Evolutionary conservation across 37 sponge, comb jelly and placozoan genomes (phyloP).

Genomic region (Petrosia ficiformis): DNA sequence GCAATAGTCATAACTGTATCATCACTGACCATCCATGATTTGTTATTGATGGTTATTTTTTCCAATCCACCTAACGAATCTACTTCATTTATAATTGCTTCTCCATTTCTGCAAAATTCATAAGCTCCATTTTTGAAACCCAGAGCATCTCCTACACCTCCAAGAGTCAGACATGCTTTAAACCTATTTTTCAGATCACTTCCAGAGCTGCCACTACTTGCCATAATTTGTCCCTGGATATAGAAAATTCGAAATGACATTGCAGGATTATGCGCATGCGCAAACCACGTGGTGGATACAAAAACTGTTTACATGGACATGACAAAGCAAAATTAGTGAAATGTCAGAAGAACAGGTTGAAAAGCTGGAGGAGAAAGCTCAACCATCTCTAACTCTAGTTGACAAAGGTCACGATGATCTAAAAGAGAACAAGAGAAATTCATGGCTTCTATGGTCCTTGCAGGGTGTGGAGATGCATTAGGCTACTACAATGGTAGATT

Average conservation of each 20-base stretch:
- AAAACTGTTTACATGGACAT: too few species aligned
- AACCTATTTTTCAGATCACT: conserved; percentile 16
- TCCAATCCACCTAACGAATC: conserved; percentile 54
- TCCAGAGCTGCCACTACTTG: too few species aligned
- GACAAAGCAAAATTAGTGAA: too few species aligned
- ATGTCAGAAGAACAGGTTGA: too few species aligned
- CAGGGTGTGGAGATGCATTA: conserved; percentile 82
- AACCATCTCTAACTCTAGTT: too few species aligned
- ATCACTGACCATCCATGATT: conserved; percentile 61
- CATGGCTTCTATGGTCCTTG: conserved; percentile 68
- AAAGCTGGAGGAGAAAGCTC: too few species aligned
- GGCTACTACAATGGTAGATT: conserved; percentile 82
- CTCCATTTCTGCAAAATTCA: conserved; percentile 74
- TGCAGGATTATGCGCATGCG: too few species aligned
- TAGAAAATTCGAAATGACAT: too few species aligned
- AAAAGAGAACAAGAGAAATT: too few species aligned
- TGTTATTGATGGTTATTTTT: conserved; percentile 31
- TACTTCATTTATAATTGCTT: conserved; percentile 59
- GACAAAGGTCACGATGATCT: too few species aligned
- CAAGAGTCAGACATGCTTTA: conserved; percentile 68
- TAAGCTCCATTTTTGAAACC: conserved; percentile 83
- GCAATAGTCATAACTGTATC: conserved; percentile 89
- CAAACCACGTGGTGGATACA: too few species aligned
- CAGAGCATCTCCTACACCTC: conserved; percentile 85
- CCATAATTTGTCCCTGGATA: too few species aligned